These are phyloP conservation scores for Callorhinus ursinus DNA, from an alignment of 2,113 vertebrate species.

Conservation along the genomic window DNA sequence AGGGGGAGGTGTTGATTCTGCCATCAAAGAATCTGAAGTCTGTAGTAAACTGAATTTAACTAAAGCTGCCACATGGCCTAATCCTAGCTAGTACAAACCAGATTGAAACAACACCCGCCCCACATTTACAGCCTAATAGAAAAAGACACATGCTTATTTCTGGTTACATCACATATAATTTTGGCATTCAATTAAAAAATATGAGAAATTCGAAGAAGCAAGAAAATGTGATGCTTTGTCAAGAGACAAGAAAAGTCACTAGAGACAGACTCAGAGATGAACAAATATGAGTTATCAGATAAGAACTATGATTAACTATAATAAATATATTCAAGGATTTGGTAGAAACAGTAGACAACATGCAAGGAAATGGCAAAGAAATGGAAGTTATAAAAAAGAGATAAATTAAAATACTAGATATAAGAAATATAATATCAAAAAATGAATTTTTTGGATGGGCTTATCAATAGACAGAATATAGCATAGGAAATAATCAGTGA, in stretches of 20 bases:
- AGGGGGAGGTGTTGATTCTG: not conserved
- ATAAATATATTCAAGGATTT: not conserved
- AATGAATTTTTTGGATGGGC: not conserved
- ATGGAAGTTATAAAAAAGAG: not conserved
- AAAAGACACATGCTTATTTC: not conserved
- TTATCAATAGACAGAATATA: not conserved
- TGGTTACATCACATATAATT: not conserved
- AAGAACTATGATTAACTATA: not conserved
- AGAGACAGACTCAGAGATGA: not conserved
- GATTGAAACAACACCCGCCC: not conserved
- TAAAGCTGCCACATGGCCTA: not conserved
- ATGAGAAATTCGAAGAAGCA: not conserved
- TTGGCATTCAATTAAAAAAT: not conserved
- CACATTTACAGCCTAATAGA: not conserved
- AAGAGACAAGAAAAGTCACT: not conserved
- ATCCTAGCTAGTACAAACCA: not conserved
- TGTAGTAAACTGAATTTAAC: not conserved
- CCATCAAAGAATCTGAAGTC: not conserved
- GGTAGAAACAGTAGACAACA: not conserved
- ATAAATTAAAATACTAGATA: not conserved
- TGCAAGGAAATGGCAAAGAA: not conserved
- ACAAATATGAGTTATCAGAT: not conserved
- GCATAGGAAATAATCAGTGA: not conserved
- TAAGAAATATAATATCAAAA: slow-evolving; percentile 2
- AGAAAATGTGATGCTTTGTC: not conserved